These are phyloP conservation scores for Acleris emargana DNA, from an alignment of 2,888 invertebrate species.

Conservation along the genomic window DNA sequence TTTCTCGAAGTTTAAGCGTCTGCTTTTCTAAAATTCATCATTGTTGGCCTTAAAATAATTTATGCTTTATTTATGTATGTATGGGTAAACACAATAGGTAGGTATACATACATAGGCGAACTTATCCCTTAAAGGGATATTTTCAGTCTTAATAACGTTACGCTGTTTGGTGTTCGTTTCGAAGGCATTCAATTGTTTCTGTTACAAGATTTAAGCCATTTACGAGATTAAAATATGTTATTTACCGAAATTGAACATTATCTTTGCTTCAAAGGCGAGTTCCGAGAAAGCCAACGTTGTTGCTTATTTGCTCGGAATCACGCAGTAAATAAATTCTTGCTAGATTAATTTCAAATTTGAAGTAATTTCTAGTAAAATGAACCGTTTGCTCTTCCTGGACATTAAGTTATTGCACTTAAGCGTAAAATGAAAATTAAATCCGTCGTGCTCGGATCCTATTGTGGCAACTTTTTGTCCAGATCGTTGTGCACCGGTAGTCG, in stretches of 20 bases:
- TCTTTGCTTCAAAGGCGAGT: conserved; percentile 14
- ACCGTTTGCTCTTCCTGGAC: not conserved
- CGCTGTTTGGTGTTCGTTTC: conserved; percentile 41
- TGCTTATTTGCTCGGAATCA: conserved; percentile 7
- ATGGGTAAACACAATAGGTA: too few species aligned
- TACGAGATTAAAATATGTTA: conserved; percentile 49
- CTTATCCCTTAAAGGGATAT: too few species aligned
- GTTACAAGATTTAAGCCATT: conserved; percentile 47
- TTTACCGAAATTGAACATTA: conserved; percentile 50
- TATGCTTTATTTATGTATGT: conserved; percentile 21
- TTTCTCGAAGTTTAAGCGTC: conserved; percentile 26
- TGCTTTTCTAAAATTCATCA: conserved; percentile 12
- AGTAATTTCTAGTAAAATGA: not conserved
- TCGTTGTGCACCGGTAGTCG: conserved; percentile 9
- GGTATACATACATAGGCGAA: too few species aligned
- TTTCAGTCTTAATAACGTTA: conserved; percentile 43
- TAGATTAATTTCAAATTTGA: not conserved
- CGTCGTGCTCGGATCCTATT: conserved; percentile 3
- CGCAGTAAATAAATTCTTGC: conserved; percentile 1
- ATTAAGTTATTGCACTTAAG: conserved; percentile 3
- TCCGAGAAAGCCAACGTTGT: conserved; percentile 9
- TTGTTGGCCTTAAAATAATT: conserved; percentile 37
- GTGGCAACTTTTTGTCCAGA: conserved; percentile 13
- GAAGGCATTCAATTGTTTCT: conserved; percentile 49
- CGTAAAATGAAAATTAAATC: conserved; percentile 5